Evolutionary conservation across 1,140 invertebrate genomes (phyloP), one percentile per base, ranked within the genome.

Genomic region (Scaptodrosophila lebanonensis): DNA sequence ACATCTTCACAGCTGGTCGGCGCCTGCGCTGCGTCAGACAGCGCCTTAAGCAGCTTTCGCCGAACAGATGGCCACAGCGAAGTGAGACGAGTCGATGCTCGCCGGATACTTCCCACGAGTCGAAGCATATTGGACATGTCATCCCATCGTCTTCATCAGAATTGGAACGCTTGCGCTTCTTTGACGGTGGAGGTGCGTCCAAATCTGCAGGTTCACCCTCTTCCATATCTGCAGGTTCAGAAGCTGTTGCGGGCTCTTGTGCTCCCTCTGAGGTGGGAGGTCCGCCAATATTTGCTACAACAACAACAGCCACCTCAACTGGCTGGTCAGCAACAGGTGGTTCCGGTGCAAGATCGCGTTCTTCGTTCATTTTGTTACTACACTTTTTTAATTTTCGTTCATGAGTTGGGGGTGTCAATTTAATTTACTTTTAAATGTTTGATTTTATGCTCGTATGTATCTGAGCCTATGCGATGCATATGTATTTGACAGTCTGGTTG

Each of bases 21-120:
- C 66, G 72, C 5, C 54, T 58, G 29, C 83, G 82, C 27, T 86
- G 82, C 5, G 70, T 85, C 1, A 98, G 82, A 96, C 96, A 98
- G 36, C 91, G 90, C 25, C 92, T 89, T 13, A 98, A 94, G 85
- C 97, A 98, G 36, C 89, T 90, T 4, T 92, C 87, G 0, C 96
- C 96, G 88, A 97, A 98, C 1, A 98, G 87, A 88, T 98, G 97
- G 0, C 97, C 97, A 88, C 97, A 98, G 68, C 92, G 92, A 7
- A 98, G 88, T 7, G 93, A 92, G 4, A 92, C 92, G 1, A 97
- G 87, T 38, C 95, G 89, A 87, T 98, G 97, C 1, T 91, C 90
- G 0, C 95, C 95, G n/a, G 91, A 91, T 75, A 93, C 96, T 1
- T 92, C 94, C 93, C 95, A 97, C 7, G 89, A 86, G 29, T 97